Percentiles rank a stretch among this genome's conserved stretches.
Conservation (phyloP, 1,140 invertebrate species). For the Hermetia illucens region DNA sequence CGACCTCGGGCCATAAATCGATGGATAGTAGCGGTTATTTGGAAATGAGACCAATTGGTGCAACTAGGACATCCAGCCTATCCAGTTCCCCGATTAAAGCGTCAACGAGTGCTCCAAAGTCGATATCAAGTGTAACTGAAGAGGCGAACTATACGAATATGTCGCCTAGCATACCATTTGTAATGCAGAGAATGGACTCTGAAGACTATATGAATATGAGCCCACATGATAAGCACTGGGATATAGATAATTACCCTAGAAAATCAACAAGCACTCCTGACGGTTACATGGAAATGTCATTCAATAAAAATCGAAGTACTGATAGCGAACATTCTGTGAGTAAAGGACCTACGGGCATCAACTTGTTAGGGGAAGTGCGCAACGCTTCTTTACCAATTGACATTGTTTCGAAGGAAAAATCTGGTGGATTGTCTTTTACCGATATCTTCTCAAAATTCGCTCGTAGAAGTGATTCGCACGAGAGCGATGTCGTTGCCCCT, state of each 20-base stretch:
- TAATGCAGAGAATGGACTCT: background rate
- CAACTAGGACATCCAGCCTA: slow-evolving; percentile 7
- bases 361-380: slow-evolving; percentile 4
- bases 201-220: slow-evolving; percentile 6
- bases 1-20: slow-evolving; percentile 7
- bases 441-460: background rate
- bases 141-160: background rate
- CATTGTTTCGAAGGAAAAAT: background rate
- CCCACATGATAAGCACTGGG: slow-evolving; percentile 18
- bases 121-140: background rate
- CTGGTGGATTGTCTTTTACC: background rate
- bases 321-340: slow-evolving; percentile 1
- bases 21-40: slow-evolving; percentile 22
- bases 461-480: slow-evolving; percentile 24
- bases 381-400: slow-evolving; percentile 12
- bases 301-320: slow-evolving; percentile 21
- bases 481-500: slow-evolving; percentile 33
- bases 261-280: slow-evolving; percentile 26
- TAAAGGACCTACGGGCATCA: slow-evolving; percentile 9
- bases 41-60: slow-evolving; percentile 31
- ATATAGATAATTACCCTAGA: slow-evolving; percentile 4
- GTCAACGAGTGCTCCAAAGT: background rate
- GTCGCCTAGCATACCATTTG: slow-evolving; percentile 7
- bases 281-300: slow-evolving; percentile 48
- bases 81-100: background rate